Conservation (phyloP, 2,888 invertebrate species). For the Plemyria rubiginata region DNA sequence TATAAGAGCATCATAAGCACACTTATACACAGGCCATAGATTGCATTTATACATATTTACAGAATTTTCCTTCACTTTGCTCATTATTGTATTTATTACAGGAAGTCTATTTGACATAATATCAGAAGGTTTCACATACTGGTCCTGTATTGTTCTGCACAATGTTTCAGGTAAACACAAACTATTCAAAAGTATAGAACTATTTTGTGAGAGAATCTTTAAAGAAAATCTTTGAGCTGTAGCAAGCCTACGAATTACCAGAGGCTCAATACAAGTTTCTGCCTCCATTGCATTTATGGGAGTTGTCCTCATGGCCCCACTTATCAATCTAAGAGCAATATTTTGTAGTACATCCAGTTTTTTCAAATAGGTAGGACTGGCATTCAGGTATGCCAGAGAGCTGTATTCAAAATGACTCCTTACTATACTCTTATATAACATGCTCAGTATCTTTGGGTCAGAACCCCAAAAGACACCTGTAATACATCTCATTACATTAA, state of each 20-base stretch:
- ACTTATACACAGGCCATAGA: not conserved
- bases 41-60: constrained; percentile 1
- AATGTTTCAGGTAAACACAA: no score
- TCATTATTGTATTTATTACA: not conserved
- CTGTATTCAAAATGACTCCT: constrained; percentile 2
- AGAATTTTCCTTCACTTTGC: not conserved
- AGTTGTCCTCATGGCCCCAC: not conserved
- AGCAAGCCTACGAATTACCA: not conserved
- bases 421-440: constrained; percentile 1
- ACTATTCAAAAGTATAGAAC: not conserved
- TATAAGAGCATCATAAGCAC: constrained; percentile 1
- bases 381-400: not conserved
- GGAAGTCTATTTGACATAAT: not conserved
- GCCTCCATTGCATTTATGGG: constrained; percentile 1
- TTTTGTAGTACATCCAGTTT: not conserved
- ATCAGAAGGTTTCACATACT: no score
- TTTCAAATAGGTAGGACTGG: not conserved
- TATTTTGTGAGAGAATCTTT: not conserved
- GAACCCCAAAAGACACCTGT: constrained; percentile 2
- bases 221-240: not conserved
- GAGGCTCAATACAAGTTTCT: not conserved
- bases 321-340: not conserved
- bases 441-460: not conserved
- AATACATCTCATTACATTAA: constrained; percentile 3
- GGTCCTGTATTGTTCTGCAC: no score